Percentiles rank a stretch among this genome's conserved stretches.
phyloP scores from a whole-genome alignment of 1,140 invertebrate genomes.

The Pachyrhynchus sulphureomaculatus region DNA sequence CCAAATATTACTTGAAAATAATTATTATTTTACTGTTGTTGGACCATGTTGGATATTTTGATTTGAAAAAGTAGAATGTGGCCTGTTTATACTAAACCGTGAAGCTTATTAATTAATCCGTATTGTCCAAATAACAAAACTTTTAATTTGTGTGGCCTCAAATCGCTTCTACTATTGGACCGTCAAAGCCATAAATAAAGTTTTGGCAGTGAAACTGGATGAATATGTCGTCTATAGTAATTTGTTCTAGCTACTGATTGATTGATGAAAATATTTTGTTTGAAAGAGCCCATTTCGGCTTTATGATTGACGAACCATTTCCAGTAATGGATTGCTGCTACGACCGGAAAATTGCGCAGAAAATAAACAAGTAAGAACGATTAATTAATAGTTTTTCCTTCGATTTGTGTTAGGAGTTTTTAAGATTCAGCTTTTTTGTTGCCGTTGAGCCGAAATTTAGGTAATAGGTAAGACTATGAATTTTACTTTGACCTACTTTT shows the following conservation, averaged over 20 bases:
- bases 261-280: constrained; percentile 25
- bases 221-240: neutral
- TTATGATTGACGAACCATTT: constrained; percentile 14
- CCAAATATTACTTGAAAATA: too few relatives aligned
- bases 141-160: neutral
- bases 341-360: constrained; percentile 17
- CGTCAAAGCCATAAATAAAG: neutral
- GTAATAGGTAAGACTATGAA: too few relatives aligned
- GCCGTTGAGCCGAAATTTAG: too few relatives aligned
- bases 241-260: constrained; percentile 13
- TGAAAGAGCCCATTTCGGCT: constrained; percentile 8
- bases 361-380: constrained; percentile 16
- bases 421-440: too few relatives aligned
- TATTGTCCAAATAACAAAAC: neutral
- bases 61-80: too few relatives aligned
- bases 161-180: neutral
- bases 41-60: too few relatives aligned
- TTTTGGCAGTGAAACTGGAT: neutral
- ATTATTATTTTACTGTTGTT: too few relatives aligned
- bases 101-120: too few relatives aligned
- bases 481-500: too few relatives aligned
- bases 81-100: too few relatives aligned
- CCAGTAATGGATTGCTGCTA: constrained; percentile 22
- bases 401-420: too few relatives aligned
- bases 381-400: neutral